Evolutionary conservation across 1,140 invertebrate genomes (phyloP).

Genomic region (Parapsyche elsis): DNA sequence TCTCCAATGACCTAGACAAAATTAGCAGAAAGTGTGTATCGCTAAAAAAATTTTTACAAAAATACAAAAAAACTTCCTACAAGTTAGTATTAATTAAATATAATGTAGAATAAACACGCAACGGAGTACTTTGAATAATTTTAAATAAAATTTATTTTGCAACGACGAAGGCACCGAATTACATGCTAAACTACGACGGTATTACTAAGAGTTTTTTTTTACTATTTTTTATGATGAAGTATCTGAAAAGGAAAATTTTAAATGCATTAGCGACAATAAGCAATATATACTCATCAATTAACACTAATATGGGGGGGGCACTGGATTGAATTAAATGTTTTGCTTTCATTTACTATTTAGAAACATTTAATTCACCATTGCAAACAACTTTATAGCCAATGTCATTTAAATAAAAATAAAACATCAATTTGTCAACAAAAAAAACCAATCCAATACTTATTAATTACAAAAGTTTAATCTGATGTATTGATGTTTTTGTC

Average conservation of each 20-base stretch:
- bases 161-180: slow-evolving; percentile 21
- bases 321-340: too few species aligned
- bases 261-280: slow-evolving; percentile 20
- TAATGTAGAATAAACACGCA: too few species aligned
- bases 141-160: slow-evolving; percentile 12
- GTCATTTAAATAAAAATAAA: too few species aligned
- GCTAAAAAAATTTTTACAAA: slow-evolving; percentile 16
- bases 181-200: slow-evolving; percentile 34
- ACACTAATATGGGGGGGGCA: too few species aligned
- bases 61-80: slow-evolving; percentile 13
- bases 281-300: not conserved
- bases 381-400: too few species aligned
- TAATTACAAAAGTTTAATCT: too few species aligned
- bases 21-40: slow-evolving; percentile 14
- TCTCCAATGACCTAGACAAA: slow-evolving; percentile 25
- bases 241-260: slow-evolving; percentile 53
- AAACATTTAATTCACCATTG: too few species aligned
- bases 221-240: slow-evolving; percentile 2
- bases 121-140: not conserved
- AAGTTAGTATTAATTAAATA: slow-evolving; percentile 8
- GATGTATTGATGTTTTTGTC: too few species aligned
- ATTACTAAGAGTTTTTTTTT: not conserved
- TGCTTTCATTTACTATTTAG: too few species aligned
- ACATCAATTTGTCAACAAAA: too few species aligned
- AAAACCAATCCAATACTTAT: too few species aligned